A percentile compares a stretch with the other conserved stretches of the same genome.
phyloP scores from a whole-genome alignment of 2,113 vertebrate species.

The Tautogolabrus adspersus region DNA sequence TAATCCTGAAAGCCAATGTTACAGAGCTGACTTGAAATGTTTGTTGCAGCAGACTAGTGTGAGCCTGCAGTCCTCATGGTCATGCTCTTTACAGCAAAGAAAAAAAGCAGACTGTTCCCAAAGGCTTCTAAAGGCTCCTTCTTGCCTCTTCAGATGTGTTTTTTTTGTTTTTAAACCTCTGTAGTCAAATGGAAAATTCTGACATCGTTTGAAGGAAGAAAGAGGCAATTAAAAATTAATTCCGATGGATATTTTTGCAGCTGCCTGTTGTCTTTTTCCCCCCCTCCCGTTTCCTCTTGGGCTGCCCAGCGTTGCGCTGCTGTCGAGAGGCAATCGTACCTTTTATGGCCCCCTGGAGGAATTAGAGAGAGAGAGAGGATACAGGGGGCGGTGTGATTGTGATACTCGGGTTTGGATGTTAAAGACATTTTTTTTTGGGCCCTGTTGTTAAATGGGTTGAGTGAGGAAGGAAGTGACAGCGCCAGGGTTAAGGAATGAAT shows the following conservation, averaged over 20 bases:
- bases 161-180: conserved; percentile 50
- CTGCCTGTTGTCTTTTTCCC: conserved; percentile 28
- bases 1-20: background rate
- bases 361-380: background rate
- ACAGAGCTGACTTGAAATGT: background rate
- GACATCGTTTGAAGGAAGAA: conserved; percentile 48
- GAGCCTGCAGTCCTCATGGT: background rate
- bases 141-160: conserved; percentile 22
- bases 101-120: conserved; percentile 31
- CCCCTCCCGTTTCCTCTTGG: conserved; percentile 7
- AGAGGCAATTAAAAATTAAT: conserved; percentile 60
- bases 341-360: conserved; percentile 26
- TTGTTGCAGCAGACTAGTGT: conserved; percentile 4
- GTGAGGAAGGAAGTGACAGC: background rate
- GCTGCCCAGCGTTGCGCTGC: background rate
- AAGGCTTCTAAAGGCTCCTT: conserved; percentile 30
- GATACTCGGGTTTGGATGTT: conserved; percentile 20
- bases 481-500: background rate
- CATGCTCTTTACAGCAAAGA: conserved; percentile 25
- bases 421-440: background rate
- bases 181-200: conserved; percentile 55
- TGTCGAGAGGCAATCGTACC: conserved; percentile 30
- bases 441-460: background rate
- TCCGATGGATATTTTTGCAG: conserved; percentile 66
- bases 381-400: background rate